Evolutionary conservation across 1,140 invertebrate genomes (phyloP).

Genomic region (Apis mellifera): Amel_HAv3.1 CM009946.2:3037501-3038000

Average conservation of each 20-base stretch:
- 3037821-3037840: neutral
- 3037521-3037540: too few species aligned
- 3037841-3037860: slow-evolving; percentile 8
- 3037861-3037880: neutral
- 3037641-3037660: neutral
- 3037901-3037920: too few species aligned
- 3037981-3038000: too few species aligned
- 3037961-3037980: too few species aligned
- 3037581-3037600: neutral
- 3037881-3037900: too few species aligned
- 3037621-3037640: neutral
- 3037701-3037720: neutral
- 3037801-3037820: neutral
- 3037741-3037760: slow-evolving; percentile 34
- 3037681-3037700: neutral
- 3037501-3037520: too few species aligned
- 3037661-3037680: neutral
- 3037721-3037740: neutral
- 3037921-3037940: too few species aligned
- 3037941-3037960: too few species aligned
- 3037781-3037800: slow-evolving; percentile 35
- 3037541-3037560: too few species aligned
- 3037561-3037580: too few species aligned
- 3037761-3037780: slow-evolving; percentile 43
- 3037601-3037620: neutral